Evolutionary conservation across 2,888 invertebrate genomes (phyloP).

Genomic region (Elgonia sp.): DNA sequence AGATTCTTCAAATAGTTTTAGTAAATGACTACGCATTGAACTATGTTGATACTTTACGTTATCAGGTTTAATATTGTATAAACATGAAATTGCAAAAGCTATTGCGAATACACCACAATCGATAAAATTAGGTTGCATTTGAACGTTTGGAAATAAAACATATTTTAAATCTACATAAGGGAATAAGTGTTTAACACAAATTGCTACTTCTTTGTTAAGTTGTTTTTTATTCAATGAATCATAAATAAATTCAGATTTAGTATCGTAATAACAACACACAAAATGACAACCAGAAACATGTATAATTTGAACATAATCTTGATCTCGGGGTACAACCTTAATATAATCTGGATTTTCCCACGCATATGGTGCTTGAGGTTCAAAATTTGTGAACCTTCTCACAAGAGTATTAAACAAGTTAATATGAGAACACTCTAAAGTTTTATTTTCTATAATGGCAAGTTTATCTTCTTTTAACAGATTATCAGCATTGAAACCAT

Average conservation of each 20-base stretch:
- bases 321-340: not conserved
- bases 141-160: constrained; percentile 7
- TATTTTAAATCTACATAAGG: constrained; percentile 12
- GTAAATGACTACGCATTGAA: too few species aligned
- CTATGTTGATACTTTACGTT: too few species aligned
- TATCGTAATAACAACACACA: constrained; percentile 17
- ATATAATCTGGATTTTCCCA: not conserved
- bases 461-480: not conserved
- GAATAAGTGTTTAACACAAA: not conserved
- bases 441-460: not conserved
- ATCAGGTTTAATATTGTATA: too few species aligned
- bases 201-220: not conserved
- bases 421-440: not conserved
- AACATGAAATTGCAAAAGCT: too few species aligned
- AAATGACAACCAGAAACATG: not conserved
- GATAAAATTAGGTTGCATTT: constrained; percentile 3
- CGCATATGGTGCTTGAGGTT: not conserved
- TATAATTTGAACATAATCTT: constrained; percentile 24
- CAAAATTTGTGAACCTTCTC: not conserved
- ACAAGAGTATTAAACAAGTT: not conserved
- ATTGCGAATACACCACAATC: constrained; percentile 17
- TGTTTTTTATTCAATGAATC: constrained; percentile 4
- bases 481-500: not conserved
- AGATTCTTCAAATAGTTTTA: constrained; percentile 3
- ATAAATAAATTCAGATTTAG: constrained; percentile 18